A percentile compares a stretch with the other conserved stretches of the same genome.
Conservation (phyloP, 2,113 vertebrate species). For the Gymnobelideus leadbeateri region DNA sequence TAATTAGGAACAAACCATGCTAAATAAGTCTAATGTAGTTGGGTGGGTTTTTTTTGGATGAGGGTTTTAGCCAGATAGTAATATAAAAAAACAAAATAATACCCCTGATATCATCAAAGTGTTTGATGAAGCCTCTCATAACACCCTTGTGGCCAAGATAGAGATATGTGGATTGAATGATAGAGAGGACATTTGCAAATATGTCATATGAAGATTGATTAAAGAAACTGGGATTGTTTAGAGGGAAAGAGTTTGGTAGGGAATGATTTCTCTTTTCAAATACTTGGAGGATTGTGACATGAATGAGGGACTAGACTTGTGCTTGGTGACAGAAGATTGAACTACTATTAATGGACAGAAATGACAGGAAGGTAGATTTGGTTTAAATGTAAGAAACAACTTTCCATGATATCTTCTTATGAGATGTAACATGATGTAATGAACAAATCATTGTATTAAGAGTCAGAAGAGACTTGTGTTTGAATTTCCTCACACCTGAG, state of each 20-base stretch:
- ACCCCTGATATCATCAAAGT: not conserved
- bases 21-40: not conserved
- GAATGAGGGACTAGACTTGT: not conserved
- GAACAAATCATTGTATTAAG: not conserved
- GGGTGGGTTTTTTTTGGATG: not conserved
- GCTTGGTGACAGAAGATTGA: not conserved
- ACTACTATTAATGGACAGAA: not conserved
- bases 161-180: not conserved
- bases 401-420: not conserved
- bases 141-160: not conserved
- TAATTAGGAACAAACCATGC: not conserved
- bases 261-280: not conserved
- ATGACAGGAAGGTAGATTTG: not conserved
- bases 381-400: not conserved
- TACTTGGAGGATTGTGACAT: not conserved
- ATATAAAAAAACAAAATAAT: not conserved
- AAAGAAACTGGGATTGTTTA: not conserved
- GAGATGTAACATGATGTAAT: not conserved
- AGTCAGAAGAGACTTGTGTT: not conserved
- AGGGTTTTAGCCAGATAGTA: not conserved
- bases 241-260: not conserved
- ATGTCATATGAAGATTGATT: not conserved
- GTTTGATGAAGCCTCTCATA: not conserved
- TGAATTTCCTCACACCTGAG: not conserved
- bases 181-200: not conserved